Evolutionary conservation across 2,113 vertebrate species (phyloP).

Genomic region (Sinocyclocheilus anshuiensis): DNA sequence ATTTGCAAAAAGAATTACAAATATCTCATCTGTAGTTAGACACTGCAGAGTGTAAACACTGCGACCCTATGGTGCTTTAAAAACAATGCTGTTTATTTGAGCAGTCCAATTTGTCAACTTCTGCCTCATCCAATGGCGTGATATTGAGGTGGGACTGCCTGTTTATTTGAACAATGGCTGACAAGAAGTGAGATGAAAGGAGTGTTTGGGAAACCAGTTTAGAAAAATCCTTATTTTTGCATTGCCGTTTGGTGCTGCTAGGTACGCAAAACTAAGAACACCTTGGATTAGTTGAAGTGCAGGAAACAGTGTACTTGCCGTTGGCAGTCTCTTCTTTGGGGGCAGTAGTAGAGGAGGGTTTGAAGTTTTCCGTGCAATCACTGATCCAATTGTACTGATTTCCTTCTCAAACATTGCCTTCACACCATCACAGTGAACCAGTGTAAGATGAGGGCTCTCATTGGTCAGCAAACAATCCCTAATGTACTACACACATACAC

Average conservation of each 20-base stretch:
- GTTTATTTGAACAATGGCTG: background rate
- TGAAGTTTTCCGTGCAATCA: slow-evolving; percentile 84
- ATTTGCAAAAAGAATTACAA: background rate
- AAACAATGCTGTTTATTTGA: background rate
- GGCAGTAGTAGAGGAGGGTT: slow-evolving; percentile 91
- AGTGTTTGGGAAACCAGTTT: background rate
- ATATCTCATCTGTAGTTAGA: background rate
- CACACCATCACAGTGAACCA: slow-evolving; percentile 85
- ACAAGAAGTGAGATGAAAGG: background rate
- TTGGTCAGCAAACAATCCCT: slow-evolving; percentile 85
- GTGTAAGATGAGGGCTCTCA: slow-evolving; percentile 86
- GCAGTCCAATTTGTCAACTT: background rate
- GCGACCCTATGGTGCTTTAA: background rate
- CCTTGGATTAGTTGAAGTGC: background rate
- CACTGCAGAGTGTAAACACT: background rate
- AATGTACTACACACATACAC: slow-evolving; percentile 70
- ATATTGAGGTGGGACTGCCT: background rate
- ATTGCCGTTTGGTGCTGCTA: background rate
- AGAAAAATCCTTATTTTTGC: background rate
- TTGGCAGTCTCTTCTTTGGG: slow-evolving; percentile 87
- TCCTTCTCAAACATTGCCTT: slow-evolving; percentile 92
- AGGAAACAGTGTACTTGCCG: slow-evolving; percentile 66
- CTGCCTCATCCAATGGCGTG: background rate
- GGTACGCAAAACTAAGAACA: too few relatives aligned
- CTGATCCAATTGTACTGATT: slow-evolving; percentile 84